Evolutionary conservation across 1,140 invertebrate genomes (phyloP).

Genomic region (Eupeodes corollae): DNA sequence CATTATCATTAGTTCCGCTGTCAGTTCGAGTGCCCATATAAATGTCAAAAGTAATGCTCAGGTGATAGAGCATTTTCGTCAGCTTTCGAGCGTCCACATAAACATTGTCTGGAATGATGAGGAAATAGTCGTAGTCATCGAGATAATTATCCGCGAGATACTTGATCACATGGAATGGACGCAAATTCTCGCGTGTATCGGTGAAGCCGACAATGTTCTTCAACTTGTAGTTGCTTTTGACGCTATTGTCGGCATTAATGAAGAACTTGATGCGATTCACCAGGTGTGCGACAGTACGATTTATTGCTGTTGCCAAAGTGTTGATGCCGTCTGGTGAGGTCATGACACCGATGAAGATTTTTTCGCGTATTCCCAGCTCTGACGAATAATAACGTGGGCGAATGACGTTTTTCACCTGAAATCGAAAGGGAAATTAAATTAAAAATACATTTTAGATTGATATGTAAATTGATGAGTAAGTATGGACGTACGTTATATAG

Average conservation of each 20-base stretch:
- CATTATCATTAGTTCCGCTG: slow-evolving; percentile 9
- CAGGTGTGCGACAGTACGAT: slow-evolving; percentile 66
- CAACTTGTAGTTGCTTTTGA: slow-evolving; percentile 53
- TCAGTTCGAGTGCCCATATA: slow-evolving; percentile 51
- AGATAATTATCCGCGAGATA: slow-evolving; percentile 81
- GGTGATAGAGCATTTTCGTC: slow-evolving; percentile 53
- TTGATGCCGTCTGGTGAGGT: slow-evolving; percentile 60
- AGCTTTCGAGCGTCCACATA: slow-evolving; percentile 67
- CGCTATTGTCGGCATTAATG: slow-evolving; percentile 53
- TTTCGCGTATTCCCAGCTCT: slow-evolving; percentile 81
- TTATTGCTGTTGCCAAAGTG: slow-evolving; percentile 59
- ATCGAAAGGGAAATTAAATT: not conserved
- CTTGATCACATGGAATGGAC: slow-evolving; percentile 74
- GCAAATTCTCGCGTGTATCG: slow-evolving; percentile 58
- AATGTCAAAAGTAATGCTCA: slow-evolving; percentile 72
- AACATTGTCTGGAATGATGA: slow-evolving; percentile 68
- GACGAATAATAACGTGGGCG: slow-evolving; percentile 85
- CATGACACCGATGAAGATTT: slow-evolving; percentile 75
- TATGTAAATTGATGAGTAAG: not conserved
- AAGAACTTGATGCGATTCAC: slow-evolving; percentile 70
- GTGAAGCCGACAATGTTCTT: slow-evolving; percentile 71
- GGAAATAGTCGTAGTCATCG: slow-evolving; percentile 83
- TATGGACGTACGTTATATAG: too few species aligned
- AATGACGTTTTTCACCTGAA: slow-evolving; percentile 42
- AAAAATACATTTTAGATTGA: not conserved